phyloP scores from a whole-genome alignment of 23 tunicate genomes.

The Corella eumyota region DNA sequence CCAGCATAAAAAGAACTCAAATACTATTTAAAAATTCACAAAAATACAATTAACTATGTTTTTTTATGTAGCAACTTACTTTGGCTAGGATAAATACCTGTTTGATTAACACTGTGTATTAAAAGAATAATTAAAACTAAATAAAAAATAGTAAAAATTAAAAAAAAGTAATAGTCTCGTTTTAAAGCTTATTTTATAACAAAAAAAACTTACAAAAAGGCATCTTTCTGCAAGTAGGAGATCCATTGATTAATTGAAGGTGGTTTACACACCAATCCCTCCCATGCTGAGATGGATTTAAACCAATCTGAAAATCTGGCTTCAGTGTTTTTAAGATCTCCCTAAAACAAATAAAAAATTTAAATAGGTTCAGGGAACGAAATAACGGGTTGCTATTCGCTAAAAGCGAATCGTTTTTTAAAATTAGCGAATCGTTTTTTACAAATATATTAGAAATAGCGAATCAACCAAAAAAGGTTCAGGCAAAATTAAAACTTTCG shows the following conservation, averaged over 20 bases:
- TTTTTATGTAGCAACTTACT: no score
- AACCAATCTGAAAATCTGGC: slow-evolving; percentile 66
- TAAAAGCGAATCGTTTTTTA: not conserved
- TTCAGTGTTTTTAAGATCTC: slow-evolving; percentile 58
- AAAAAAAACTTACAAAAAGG: not conserved
- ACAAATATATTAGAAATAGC: not conserved
- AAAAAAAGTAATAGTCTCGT: no score
- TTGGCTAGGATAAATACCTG: no score
- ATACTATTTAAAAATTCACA: not conserved
- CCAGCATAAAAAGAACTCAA: no score
- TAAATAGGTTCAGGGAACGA: not conserved
- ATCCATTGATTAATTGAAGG: slow-evolving; percentile 46
- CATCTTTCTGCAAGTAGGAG: slow-evolving; percentile 1
- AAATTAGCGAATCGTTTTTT: not conserved
- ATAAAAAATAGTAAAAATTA: no score
- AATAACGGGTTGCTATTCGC: not conserved
- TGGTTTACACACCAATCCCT: slow-evolving; percentile 35
- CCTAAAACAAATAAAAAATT: slow-evolving; percentile 14
- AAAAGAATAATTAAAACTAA: no score
- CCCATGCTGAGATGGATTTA: slow-evolving; percentile 46
- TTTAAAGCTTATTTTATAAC: no score
- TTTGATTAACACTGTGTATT: no score
- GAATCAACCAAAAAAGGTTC: no score
- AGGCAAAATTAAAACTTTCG: no score
- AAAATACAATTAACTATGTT: no score